These are phyloP conservation scores for Trididemnum clinides DNA, from an alignment of 23 tunicate species.

Conservation along the genomic window DNA sequence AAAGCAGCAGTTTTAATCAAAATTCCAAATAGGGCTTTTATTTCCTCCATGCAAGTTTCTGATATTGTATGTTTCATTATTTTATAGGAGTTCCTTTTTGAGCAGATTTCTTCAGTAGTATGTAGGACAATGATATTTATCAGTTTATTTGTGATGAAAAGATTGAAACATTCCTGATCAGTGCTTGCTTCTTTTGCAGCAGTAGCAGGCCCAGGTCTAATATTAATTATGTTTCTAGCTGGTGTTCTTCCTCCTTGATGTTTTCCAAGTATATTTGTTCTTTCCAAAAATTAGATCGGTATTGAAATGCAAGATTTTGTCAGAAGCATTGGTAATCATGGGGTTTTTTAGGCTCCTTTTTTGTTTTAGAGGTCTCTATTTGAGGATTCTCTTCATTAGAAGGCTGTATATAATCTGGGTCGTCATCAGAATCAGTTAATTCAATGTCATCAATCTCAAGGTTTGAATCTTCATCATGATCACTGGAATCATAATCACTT, in stretches of 20 bases:
- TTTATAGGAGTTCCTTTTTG: background rate
- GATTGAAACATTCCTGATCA: background rate
- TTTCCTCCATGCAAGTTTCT: too few relatives aligned
- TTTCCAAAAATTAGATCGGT: background rate
- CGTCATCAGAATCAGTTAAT: too few relatives aligned
- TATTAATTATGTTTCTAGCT: background rate
- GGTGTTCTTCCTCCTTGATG: background rate
- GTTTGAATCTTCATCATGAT: too few relatives aligned
- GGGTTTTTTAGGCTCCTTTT: background rate
- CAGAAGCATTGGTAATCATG: background rate
- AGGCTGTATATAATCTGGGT: background rate
- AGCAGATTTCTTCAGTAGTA: background rate
- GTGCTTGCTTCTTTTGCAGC: background rate
- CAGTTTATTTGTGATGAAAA: too few relatives aligned
- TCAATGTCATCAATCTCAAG: too few relatives aligned
- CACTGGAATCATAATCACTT: too few relatives aligned
- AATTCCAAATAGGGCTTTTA: too few relatives aligned
- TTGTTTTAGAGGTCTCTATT: background rate
- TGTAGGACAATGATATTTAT: background rate
- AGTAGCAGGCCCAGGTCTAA: background rate
- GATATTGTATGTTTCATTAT: background rate
- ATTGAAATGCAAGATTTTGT: too few relatives aligned
- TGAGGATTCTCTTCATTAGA: background rate
- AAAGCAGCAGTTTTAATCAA: too few relatives aligned
- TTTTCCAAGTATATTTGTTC: background rate